Evolutionary conservation across 2,113 vertebrate genomes (phyloP).

Genomic region (Atrichornis clamosus): DNA sequence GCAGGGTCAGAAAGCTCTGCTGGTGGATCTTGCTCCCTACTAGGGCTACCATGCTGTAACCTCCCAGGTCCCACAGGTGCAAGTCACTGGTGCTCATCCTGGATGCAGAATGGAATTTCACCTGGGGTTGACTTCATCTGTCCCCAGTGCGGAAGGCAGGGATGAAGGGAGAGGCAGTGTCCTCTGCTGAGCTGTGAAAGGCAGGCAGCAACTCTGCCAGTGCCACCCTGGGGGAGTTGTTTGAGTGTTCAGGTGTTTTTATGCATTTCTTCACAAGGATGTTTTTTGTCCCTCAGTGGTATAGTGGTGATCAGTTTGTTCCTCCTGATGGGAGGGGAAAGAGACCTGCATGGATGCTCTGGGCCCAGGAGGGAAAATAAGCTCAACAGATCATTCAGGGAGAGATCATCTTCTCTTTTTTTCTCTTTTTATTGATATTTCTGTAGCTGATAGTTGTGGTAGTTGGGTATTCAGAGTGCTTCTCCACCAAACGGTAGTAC

Average conservation of each 20-base stretch:
- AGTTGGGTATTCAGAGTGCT: background rate
- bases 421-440: background rate
- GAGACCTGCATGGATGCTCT: background rate
- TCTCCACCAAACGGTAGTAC: background rate
- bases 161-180: background rate
- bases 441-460: background rate
- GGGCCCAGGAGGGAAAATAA: background rate
- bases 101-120: background rate
- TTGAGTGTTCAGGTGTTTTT: background rate
- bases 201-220: background rate
- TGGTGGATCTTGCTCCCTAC: background rate
- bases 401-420: background rate
- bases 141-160: background rate
- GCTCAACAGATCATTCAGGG: background rate
- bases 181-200: background rate
- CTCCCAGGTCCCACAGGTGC: background rate
- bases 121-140: background rate
- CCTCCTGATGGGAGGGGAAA: background rate
- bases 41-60: background rate
- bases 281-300: background rate
- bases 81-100: background rate
- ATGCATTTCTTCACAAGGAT: background rate
- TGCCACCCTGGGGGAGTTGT: fast-evolving
- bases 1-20: background rate
- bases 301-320: background rate